Conservation (phyloP, 53 echinoderm and acorn worm species). For the Crossaster papposus region DNA sequence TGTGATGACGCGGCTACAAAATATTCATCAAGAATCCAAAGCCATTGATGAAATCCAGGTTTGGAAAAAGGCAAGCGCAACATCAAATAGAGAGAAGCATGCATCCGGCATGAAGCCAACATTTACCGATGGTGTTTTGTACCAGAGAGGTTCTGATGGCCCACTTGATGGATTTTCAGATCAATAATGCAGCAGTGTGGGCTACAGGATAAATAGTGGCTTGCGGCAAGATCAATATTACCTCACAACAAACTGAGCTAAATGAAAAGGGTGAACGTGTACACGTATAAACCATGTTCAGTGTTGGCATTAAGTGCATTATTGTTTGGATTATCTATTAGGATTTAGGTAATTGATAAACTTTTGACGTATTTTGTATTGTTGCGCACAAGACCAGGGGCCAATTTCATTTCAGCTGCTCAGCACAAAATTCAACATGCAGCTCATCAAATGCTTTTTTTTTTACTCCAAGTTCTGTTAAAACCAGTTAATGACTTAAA, state of each 20-base stretch:
- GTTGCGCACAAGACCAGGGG: too few species aligned
- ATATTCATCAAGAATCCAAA: too few species aligned
- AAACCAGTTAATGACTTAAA: too few species aligned
- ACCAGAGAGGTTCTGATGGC: not conserved
- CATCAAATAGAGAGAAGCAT: not conserved
- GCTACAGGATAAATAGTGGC: conserved; percentile 1
- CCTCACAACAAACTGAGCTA: not conserved
- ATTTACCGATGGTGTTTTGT: not conserved
- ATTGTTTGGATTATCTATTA: too few species aligned
- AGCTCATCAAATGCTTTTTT: too few species aligned
- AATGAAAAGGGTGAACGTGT: not conserved
- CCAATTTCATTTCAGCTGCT: too few species aligned
- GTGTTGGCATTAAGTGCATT: not conserved
- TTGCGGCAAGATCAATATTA: conserved; percentile 24
- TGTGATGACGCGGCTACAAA: too few species aligned
- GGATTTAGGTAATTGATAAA: too few species aligned
- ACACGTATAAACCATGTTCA: not conserved
- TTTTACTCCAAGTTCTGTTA: too few species aligned
- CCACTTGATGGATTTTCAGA: conserved; percentile 39
- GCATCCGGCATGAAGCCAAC: conserved; percentile 5
- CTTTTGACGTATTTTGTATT: not conserved
- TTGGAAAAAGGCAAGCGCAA: too few species aligned
- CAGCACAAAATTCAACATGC: too few species aligned
- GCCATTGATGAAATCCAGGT: too few species aligned
- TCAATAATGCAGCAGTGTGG: conserved; percentile 22